Base-by-base conservation (phyloP, 2,888 invertebrate genomes). In the Cactoblastis cactorum region DNA sequence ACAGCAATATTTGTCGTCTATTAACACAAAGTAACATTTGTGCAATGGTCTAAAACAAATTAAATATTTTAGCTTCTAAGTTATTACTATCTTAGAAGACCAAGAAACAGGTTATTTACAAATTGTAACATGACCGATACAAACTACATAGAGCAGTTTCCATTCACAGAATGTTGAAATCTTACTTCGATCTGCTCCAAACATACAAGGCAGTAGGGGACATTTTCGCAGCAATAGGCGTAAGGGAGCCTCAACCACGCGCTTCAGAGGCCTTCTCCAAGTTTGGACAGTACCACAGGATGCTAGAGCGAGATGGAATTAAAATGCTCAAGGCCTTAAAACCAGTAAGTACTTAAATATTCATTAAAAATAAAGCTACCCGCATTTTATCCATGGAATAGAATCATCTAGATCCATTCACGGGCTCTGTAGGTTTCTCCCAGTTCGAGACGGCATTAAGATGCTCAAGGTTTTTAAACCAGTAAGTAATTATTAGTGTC, bases 221-320 rank as follows among this genome's bases (percentile, higher is more conserved):
- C 71, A 94, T 96, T 24, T 99, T 99, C 83, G 95, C 97, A 0
- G 93, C 93, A 9, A 97, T 99, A 57, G 99, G 99, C 0, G 98
- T 98, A 0, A 91, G 98, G 50, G 99, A 99, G 76, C 98, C 98
- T 0, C 98, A 98, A 74, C 95, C 97, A 0, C 91, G 96, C 51
- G 98, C 98, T 0, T 97, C 98, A 22, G 97, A 98, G 74, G 98
- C 98, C 0, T 99, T 99, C 77, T 93, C 96, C 14, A 93, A 94
- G 62, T 98, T 99, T 76, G 98, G 98, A 0, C 97, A 98, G 62
- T 95, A 97, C 65, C 99, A 99, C 75, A 90, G 98, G 14, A 93
- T 94, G 66, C 93, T 99, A 91, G 98, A 98, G 75, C 95, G 96
- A 72, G 94, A 95, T 69, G 98, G 98, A 0, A 93, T 97, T 48